Base-by-base conservation (phyloP, 2,113 vertebrate species). In the Pleuronectes platessa region DNA sequence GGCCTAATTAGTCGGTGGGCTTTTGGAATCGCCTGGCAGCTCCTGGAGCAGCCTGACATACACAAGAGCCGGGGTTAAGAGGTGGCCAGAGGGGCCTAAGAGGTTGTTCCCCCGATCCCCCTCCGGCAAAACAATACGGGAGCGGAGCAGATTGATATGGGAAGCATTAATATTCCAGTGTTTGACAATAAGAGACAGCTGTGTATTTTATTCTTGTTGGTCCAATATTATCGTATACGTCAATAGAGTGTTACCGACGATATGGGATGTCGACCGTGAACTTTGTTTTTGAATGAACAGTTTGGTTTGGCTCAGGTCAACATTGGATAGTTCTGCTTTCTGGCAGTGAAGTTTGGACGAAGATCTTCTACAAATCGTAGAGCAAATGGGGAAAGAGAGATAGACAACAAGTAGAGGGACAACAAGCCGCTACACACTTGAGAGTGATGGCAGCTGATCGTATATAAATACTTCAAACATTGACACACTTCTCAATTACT, bases 1-100 rank as follows among this genome's bases (percentile, higher is more conserved):
- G 90, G 82, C 89, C 84, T 94, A 93, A 94, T 94, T 93, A 94
- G 90, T 93, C 70, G 62, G 71, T 83, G 88, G 83, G 89, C 83
- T 88, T 78, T 88, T 89, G 85, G 82, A 91, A 84, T 82, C 26
- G 77, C 82, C 86, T 75, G 76, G 68, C 64, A 40, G 78, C 82
- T 90, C 81, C 75, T 74, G 76, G 68, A 82, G 86, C 82, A 86
- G 87, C 62, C 82, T 85, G 86, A 92, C 89, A 83, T 76, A 86
- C 83, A 76, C 91, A 68, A 26, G 68, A 81, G 74, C 71, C 80
- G 83, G 85, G 88, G 90, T 91, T 90, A 91, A 89, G 81, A 91
- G 87, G 90, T 88, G 90, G 84, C 88, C 79, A 77, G 82, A 74
- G 83, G 81, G 86, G 90, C 85, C 62, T 86, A 24, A 86, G 88